Base-by-base conservation (phyloP, 1,140 invertebrate species). In the Limonius californicus region DNA sequence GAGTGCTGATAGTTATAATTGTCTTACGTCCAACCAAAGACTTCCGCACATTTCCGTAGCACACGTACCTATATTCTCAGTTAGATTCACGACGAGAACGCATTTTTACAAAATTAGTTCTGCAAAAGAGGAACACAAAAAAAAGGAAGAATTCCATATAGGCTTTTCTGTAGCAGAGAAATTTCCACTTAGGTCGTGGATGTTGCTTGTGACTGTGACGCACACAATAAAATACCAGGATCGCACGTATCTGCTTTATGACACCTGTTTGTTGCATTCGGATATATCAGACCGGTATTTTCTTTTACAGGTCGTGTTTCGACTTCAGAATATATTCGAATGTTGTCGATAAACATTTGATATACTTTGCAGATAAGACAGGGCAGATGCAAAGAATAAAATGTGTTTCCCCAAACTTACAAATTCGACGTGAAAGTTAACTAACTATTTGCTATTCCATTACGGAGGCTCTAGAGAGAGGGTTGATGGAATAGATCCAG, bases 201-300 rank as follows among this genome's bases (percentile, higher is more conserved):
- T 45, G 42, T 45, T 45, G 42, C 14, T n/a, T 45, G 42, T 45
- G 16, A 45, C 42, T 45, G 42, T 45, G 16, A 45, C 42, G 55
- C 30, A 61, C 35, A 30, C 42, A 62, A 54, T 62, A 62, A 62
- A 62, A 45, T 57, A 55, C 53, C 42, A 55, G 14, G 23, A 62
- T 59, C 50, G 62, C 62, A 64, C 62, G 62, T 64, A 64, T 64
- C 55, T 64, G 57, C 57, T 64, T 64, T 64, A 64, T 64, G 57
- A 64, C 62, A 64, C 62, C 57, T 64, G 62, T 64, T 64, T 64
- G 62, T 53, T 64, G 23, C 54, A 42, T 57, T 62, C 47, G 55
- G 56, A 57, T 57, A 32, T 35, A 32, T 55, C 32, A 47, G 35
- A 18, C 55, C 27, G 35, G 27, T 16, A 56, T 35, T 14, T 56